Evolutionary conservation across 92 coral and sea anemone species (phyloP), one percentile per base, ranked within the genome.

Genomic region (Umimayanthus chanpuru): DNA sequence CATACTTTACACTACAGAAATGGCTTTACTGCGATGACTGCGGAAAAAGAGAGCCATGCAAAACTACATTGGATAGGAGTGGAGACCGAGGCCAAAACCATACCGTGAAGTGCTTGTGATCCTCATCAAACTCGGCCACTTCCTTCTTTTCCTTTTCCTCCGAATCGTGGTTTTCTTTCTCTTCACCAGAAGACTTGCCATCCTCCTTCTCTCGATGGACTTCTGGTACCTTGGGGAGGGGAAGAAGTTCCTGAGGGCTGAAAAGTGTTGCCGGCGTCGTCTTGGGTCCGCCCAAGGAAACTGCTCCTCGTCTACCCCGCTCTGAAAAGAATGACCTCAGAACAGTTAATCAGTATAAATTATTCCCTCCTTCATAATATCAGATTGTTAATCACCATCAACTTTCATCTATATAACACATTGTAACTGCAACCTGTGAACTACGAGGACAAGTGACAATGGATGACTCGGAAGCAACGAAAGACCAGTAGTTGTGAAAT

Each of bases 241-340:
- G 82, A 41, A 84, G 83, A 77, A 81, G 89, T 88, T 87, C 98
- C 91, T 73, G 92, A 82, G 90, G 67, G 55, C 73, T 86, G 43
- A 74, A 12, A 23, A 86, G 73, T 16, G 49, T 40, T 30, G 81
- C 18, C 18, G 81, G 78, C 18, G 85, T 82, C n/a, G 91, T 82
- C 12, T 92, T 93, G 39, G 93, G 91, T 39, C 95, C 98, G 21
- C 86, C 96, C 12, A 97, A 85, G 20, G 98, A 95, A 4, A 95
- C 92, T 30, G 92, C 99, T 81, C 89, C 89, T 38, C 99, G 94
- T 39, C 99, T 88, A 16, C 99, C 99, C 71, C 99, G 98, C 78
- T 97, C 99, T 97, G 88, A 28, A 79, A 43, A 23, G n/a, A 78
- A 79, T 28, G 25, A 6, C 14, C 41, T 73, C 61, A 75, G 25